Conservation (phyloP, 2,113 vertebrate genomes). For the Anoplopoma fimbria region DNA sequence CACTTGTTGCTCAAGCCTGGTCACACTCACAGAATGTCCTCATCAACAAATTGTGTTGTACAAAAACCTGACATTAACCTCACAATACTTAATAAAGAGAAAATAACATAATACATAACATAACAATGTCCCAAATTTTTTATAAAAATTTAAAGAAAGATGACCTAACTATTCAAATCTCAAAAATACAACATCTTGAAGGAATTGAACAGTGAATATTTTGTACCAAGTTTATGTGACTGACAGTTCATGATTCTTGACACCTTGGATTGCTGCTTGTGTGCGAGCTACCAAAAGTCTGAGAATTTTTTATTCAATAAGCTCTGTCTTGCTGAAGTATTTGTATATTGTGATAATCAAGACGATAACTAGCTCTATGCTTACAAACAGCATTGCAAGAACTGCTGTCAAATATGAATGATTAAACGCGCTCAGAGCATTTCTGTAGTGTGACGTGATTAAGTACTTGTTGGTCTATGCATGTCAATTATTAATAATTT, state of each 20-base stretch:
- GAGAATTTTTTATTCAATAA: neutral
- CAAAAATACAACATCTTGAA: neutral
- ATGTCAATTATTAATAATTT: conserved; percentile 5
- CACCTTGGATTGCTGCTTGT: neutral
- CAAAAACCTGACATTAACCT: neutral
- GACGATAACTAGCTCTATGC: neutral
- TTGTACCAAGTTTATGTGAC: neutral
- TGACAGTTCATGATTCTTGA: neutral
- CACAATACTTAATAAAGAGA: neutral
- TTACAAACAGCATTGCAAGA: neutral
- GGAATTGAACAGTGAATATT: neutral
- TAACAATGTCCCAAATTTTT: neutral
- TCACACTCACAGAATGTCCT: neutral
- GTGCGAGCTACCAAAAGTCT: neutral
- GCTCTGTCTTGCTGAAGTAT: neutral
- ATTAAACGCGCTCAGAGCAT: neutral
- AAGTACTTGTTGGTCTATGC: neutral
- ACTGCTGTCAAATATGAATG: neutral
- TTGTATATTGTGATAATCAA: neutral
- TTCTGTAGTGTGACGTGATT: conserved; percentile 3
- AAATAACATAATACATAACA: neutral
- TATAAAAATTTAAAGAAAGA: neutral
- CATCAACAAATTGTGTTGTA: neutral
- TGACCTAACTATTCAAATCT: neutral
- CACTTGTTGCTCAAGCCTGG: conserved; percentile 5